These are phyloP conservation scores for Apolygus lucorum DNA, from an alignment of 1,140 invertebrate species.

Conservation along the genomic window DNA sequence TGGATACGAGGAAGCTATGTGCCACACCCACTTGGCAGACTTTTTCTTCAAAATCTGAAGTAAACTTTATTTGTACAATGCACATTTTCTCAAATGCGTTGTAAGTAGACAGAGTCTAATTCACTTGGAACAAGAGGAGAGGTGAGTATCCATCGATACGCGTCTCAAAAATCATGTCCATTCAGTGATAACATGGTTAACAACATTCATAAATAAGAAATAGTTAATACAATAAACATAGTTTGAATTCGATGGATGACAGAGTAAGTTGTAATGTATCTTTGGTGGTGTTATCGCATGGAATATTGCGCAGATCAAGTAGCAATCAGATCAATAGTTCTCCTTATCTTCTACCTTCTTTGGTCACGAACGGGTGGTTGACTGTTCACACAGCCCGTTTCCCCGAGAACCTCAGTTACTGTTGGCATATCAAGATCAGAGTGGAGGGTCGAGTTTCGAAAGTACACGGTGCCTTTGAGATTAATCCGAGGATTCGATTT, in stretches of 20 bases:
- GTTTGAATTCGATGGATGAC: too few species aligned
- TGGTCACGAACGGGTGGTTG: neutral
- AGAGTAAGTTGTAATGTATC: too few species aligned
- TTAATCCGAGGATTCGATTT: conserved; percentile 16
- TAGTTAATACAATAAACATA: too few species aligned
- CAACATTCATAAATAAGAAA: neutral
- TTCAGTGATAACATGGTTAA: neutral
- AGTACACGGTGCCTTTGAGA: conserved; percentile 1
- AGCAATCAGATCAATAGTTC: neutral
- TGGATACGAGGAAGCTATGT: too few species aligned
- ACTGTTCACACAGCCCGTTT: neutral
- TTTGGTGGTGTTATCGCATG: too few species aligned
- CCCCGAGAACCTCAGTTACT: neutral
- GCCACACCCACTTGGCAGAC: too few species aligned
- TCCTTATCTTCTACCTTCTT: neutral
- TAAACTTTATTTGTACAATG: too few species aligned
- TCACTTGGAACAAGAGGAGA: too few species aligned
- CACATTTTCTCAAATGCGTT: too few species aligned
- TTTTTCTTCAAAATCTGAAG: too few species aligned
- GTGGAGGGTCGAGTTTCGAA: conserved; percentile 19
- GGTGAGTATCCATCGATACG: neutral
- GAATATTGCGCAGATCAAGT: too few species aligned
- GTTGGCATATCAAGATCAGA: conserved; percentile 25
- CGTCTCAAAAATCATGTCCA: neutral
- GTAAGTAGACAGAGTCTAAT: too few species aligned